Evolutionary conservation across 2,888 invertebrate genomes (phyloP), one percentile per base, ranked within the genome.

Genomic region (Drosophila anceps): DNA sequence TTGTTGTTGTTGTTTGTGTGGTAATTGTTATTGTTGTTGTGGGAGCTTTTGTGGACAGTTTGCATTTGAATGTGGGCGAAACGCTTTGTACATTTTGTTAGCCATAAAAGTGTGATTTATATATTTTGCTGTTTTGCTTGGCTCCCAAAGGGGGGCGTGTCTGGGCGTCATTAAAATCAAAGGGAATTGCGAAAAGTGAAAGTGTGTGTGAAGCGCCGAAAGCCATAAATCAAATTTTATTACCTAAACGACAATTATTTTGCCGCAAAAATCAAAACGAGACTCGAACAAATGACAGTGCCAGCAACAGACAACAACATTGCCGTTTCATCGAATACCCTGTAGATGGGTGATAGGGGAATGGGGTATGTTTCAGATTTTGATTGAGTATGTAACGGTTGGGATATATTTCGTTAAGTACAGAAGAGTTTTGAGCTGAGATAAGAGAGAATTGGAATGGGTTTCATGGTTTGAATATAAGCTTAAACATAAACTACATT

Each of bases 221-320:
- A 57, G 39, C 35, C 69, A 86, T 88, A 84, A 85, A 84, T 84
- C 88, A 85, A 57, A 73, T 88, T 88, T 85, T 88, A 85, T 85
- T 86, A 78, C 88, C 84, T 79, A 81, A 86, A 81, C 87, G 86
- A 81, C 86, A 84, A 84, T 88, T 83, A 83, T 79, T 83, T 72
- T 73, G 75, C 79, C 77, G 64, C 88, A 79, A 70, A 87, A 84
- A 81, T 88, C 83, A 84, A 77, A 84, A 77, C 84, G 75, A 64
- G 79, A 53, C 55, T 44, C 69, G 48, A 66, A 74, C 65, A 74
- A 88, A 80, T 68, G 69, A 65, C 71, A 63, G 54, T 20, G 18
- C 31, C 61, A 67, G 65, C 63, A 77, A 53, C 63, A 65, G 61
- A 69, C 67, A 69, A 48, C 53, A 69, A 46, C 51, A 57, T 60